Evolutionary conservation across 64 coral and sea anemone species (phyloP).

Genomic region (Stichodactyla mertensii): DNA sequence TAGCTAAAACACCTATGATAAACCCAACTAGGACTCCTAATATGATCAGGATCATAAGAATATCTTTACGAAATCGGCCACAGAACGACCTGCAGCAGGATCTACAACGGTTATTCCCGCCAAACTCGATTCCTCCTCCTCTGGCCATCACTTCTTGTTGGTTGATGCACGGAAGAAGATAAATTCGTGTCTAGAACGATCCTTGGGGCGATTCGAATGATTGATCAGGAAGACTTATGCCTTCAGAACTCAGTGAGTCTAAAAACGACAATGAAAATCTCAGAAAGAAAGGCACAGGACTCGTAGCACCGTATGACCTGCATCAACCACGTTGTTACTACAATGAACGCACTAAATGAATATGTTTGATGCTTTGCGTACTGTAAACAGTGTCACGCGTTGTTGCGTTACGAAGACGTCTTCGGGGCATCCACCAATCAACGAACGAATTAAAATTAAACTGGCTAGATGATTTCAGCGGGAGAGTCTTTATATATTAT

Average conservation of each 20-base stretch:
- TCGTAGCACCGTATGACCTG: neutral
- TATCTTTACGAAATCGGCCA: conserved; percentile 34
- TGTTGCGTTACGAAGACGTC: neutral
- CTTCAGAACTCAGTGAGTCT: neutral
- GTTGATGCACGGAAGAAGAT: neutral
- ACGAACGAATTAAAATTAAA: neutral
- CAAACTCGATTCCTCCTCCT: conserved; percentile 25
- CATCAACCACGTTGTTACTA: neutral
- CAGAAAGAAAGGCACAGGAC: neutral
- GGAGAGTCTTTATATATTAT: neutral
- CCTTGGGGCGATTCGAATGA: neutral
- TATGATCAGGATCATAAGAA: conserved; percentile 47
- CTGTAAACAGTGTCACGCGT: neutral
- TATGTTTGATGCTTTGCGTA: neutral
- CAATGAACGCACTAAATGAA: neutral
- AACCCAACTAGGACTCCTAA: conserved; percentile 52
- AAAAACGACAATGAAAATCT: neutral
- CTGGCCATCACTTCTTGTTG: neutral
- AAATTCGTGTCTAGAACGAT: neutral
- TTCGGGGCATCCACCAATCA: neutral
- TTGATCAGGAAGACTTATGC: neutral
- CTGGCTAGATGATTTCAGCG: neutral
- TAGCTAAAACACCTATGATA: conserved; percentile 42
- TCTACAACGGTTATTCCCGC: conserved; percentile 28
- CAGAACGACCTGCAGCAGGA: conserved; percentile 30